phyloP scores from a whole-genome alignment of 2,797 vertebrate genomes.

The Gambusia yucatana region DNA sequence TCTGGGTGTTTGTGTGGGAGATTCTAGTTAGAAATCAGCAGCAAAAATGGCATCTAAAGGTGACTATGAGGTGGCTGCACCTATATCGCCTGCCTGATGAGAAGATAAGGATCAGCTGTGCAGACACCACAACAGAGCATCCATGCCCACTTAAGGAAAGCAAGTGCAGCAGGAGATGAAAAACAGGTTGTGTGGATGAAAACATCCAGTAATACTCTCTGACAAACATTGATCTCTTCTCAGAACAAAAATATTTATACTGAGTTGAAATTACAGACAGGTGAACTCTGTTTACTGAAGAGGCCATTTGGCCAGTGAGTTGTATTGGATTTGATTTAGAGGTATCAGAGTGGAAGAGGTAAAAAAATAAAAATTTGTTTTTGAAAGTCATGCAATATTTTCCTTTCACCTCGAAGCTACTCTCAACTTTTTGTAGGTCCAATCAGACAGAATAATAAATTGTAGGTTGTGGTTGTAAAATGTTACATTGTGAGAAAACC shows the following conservation, averaged over 20 bases:
- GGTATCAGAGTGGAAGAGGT: neutral
- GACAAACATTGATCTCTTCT: neutral
- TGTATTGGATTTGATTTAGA: neutral
- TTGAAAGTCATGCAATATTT: neutral
- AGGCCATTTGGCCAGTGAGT: neutral
- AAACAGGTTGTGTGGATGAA: neutral
- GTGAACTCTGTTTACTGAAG: neutral
- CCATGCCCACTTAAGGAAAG: neutral
- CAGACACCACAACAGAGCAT: neutral
- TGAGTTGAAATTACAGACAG: neutral
- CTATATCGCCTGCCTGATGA: neutral
- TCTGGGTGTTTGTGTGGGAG: neutral
- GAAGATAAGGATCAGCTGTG: neutral
- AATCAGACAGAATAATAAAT: neutral
- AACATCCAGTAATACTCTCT: neutral
- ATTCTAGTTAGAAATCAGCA: neutral
- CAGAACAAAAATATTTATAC: neutral
- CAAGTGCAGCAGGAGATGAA: neutral
- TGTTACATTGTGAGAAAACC: neutral
- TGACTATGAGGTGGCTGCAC: neutral
- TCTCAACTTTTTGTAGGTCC: neutral
- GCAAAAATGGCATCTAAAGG: neutral
- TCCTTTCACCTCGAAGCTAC: neutral
- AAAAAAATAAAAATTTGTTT: neutral
- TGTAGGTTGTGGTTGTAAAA: neutral